These are phyloP conservation scores for Drosophila borealis DNA, from an alignment of 2,888 invertebrate genomes.

Conservation along the genomic window DNA sequence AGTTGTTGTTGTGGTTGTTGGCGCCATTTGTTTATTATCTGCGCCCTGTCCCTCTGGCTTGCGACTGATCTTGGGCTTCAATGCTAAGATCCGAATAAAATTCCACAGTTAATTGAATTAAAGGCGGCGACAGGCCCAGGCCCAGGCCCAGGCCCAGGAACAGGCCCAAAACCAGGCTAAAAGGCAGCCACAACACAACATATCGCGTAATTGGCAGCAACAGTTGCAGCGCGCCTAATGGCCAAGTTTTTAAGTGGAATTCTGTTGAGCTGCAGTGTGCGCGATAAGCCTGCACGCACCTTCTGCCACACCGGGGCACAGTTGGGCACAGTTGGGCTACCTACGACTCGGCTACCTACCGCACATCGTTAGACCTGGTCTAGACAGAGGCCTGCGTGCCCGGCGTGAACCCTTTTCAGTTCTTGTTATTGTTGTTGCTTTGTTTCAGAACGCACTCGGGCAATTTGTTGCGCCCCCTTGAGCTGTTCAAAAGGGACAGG, in stretches of 20 bases:
- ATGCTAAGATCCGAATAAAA: slow-evolving; percentile 45
- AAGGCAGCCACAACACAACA: slow-evolving; percentile 19
- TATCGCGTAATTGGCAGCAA: slow-evolving; percentile 58
- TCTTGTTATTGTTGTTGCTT: slow-evolving; percentile 14
- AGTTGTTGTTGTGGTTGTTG: slow-evolving; percentile 47
- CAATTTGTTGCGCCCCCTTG: slow-evolving; percentile 69
- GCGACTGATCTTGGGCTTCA: slow-evolving; percentile 57
- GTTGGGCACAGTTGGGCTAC: slow-evolving; percentile 13
- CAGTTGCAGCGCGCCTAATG: slow-evolving; percentile 47
- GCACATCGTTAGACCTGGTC: slow-evolving; percentile 73
- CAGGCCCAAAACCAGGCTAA: slow-evolving; percentile 8
- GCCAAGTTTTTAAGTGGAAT: slow-evolving; percentile 69
- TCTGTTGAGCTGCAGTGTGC: slow-evolving; percentile 38
- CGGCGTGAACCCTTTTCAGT: slow-evolving; percentile 67
- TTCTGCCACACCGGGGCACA: too few relatives aligned
- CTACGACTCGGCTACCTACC: slow-evolving; percentile 64
- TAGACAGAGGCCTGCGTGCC: slow-evolving; percentile 69
- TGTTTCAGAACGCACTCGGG: slow-evolving; percentile 32
- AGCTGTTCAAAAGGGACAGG: slow-evolving; percentile 32
- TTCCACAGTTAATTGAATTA: slow-evolving; percentile 77
- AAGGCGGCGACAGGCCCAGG: slow-evolving; percentile 41
- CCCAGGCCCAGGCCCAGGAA: slow-evolving; percentile 31
- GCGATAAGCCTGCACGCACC: slow-evolving; percentile 68
- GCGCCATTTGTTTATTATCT: slow-evolving; percentile 74
- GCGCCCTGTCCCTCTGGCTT: slow-evolving; percentile 39